A percentile compares a stretch with the other conserved stretches of the same genome.
These are phyloP conservation scores for Ophiodon elongatus DNA, from an alignment of 2,113 vertebrate genomes.

Conservation along the genomic window DNA sequence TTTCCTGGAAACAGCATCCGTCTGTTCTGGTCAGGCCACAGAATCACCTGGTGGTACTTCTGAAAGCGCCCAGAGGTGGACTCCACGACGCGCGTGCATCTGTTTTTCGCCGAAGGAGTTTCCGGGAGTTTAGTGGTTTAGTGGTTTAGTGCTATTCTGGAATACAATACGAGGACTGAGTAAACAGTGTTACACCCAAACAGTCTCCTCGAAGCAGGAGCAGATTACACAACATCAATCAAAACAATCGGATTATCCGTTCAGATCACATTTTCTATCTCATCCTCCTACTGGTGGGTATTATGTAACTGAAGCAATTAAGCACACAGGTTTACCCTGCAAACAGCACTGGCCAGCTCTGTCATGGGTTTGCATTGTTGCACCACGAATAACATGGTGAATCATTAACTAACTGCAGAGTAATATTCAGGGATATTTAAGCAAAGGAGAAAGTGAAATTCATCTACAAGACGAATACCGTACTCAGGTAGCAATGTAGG, in stretches of 20 bases:
- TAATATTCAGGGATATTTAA: not conserved
- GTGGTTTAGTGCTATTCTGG: not conserved
- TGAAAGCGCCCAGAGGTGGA: slow-evolving; percentile 4
- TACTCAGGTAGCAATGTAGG: not conserved
- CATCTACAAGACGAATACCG: not conserved
- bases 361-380: not conserved
- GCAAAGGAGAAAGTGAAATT: not conserved
- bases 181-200: not conserved
- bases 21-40: slow-evolving; percentile 17
- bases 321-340: not conserved
- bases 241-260: slow-evolving; percentile 52
- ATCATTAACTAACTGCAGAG: not conserved
- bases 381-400: not conserved
- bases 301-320: slow-evolving; percentile 49
- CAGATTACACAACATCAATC: slow-evolving; percentile 43
- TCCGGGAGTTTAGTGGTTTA: slow-evolving; percentile 15
- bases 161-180: slow-evolving; percentile 21
- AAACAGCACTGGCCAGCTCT: not conserved
- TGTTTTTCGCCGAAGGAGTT: not conserved
- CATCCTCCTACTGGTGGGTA: slow-evolving; percentile 15
- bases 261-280: slow-evolving; percentile 35
- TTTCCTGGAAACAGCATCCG: slow-evolving; percentile 42
- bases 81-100: not conserved
- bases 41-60: not conserved
- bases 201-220: slow-evolving; percentile 24